These are phyloP conservation scores for Drosophila dunni DNA, from an alignment of 1,140 invertebrate species.

Conservation along the genomic window DNA sequence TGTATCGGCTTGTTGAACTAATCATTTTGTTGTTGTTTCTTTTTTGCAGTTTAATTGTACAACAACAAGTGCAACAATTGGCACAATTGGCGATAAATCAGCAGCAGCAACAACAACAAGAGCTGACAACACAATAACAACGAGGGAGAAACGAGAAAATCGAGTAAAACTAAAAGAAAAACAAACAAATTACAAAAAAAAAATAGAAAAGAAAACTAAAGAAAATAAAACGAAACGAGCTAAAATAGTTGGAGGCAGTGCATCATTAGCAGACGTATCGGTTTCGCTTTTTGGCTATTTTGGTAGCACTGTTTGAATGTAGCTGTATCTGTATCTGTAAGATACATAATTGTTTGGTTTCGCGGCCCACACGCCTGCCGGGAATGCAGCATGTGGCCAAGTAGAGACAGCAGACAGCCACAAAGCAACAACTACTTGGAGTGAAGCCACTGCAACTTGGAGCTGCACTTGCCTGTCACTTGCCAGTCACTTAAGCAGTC, in stretches of 20 bases:
- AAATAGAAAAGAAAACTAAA: slow-evolving; percentile 17
- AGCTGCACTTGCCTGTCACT: slow-evolving; percentile 48
- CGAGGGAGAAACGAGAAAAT: slow-evolving; percentile 34
- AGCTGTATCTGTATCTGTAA: slow-evolving; percentile 3
- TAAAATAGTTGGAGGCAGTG: slow-evolving; percentile 32
- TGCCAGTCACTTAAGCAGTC: slow-evolving; percentile 60
- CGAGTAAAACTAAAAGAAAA: too few species aligned
- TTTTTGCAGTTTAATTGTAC: slow-evolving; percentile 74
- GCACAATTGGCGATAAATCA: slow-evolving; percentile 80
- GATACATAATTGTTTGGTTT: slow-evolving; percentile 16
- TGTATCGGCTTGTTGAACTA: slow-evolving; percentile 10
- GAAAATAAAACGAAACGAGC: slow-evolving; percentile 22
- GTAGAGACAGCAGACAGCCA: slow-evolving; percentile 45
- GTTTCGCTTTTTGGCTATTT: slow-evolving; percentile 38
- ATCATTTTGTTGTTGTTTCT: slow-evolving; percentile 27
- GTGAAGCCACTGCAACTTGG: slow-evolving; percentile 34
- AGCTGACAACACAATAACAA: slow-evolving; percentile 8
- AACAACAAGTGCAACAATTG: slow-evolving; percentile 70
- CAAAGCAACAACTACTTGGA: slow-evolving; percentile 24
- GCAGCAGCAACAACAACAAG: slow-evolving; percentile 36
- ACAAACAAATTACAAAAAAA: slow-evolving; percentile 35
- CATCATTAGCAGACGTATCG: slow-evolving; percentile 32
- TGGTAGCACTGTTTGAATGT: slow-evolving; percentile 37
- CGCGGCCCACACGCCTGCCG: slow-evolving; percentile 36
- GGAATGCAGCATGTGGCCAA: slow-evolving; percentile 66